A percentile compares a stretch with the other conserved stretches of the same genome.
Conservation (phyloP, 2,113 vertebrate species). For the Mirza zaza region DNA sequence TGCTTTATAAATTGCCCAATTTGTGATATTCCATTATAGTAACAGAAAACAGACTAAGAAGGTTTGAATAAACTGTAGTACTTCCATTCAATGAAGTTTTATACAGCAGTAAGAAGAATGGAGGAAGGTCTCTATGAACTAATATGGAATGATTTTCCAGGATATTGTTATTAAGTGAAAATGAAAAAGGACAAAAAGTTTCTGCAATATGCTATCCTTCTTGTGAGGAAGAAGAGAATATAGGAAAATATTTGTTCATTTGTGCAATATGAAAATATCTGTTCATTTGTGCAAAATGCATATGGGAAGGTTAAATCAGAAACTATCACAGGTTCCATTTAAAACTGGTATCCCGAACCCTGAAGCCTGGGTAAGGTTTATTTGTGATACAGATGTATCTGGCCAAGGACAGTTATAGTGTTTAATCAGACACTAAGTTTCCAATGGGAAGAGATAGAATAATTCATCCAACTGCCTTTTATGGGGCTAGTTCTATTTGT, state of each 20-base stretch:
- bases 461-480: not conserved
- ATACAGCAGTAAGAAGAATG: not conserved
- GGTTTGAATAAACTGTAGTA: not conserved
- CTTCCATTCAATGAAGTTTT: not conserved
- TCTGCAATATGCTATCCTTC: not conserved
- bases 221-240: not conserved
- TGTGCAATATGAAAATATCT: not conserved
- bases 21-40: not conserved
- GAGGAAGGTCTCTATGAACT: not conserved
- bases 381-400: not conserved
- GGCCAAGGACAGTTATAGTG: not conserved
- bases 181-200: not conserved
- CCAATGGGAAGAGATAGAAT: not conserved
- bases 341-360: not conserved
- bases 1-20: not conserved
- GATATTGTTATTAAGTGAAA: not conserved
- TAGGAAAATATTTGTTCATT: not conserved
- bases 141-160: not conserved
- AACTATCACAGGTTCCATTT: not conserved
- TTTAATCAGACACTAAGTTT: not conserved
- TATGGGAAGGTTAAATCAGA: not conserved
- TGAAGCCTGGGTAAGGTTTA: not conserved
- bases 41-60: not conserved
- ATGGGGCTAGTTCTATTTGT: not conserved
- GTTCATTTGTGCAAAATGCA: not conserved